Base-by-base conservation (phyloP, 2,113 vertebrate species). In the Alethe diademata region DNA sequence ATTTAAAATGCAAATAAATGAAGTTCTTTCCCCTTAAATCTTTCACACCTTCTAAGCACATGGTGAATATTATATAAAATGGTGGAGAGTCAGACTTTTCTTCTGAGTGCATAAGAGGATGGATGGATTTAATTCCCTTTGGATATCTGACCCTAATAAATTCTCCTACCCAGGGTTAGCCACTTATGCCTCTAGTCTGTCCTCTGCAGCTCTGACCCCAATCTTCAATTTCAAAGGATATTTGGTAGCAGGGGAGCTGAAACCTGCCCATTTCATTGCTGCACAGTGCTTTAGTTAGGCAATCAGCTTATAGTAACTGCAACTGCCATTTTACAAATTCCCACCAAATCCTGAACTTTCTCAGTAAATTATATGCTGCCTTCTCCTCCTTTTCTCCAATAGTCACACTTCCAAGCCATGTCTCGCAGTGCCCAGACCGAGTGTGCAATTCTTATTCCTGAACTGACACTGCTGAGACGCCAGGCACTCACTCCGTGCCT, bases 171-270 rank as follows among this genome's bases (percentile, higher is more conserved):
- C 71, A 45, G 28, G 36, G 50, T 60, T 88, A 92, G 75, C 20
- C 43, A 83, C 60, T 94, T 90, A 92, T 13, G 11, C 54, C 38
- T 76, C 51, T 26, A 43, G 54, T 45, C 57, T 80, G 38, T 88
- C 71, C 64, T 88, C 67, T 78, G 62, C 48, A 71, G 72, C 48
- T 83, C 38, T 87, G 73, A 94, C 80, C 23, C 65, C 3, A 5
- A 51, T 97, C 78, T 96, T 95, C 90, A 82, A 72, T 96, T 97
- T 86, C 62, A 86, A 92, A 94, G 61, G 53, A 51, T 87, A 78
- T 78, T 94, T 7, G 7, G 82, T 40, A 72, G 43, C 40, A 86
- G 23, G 36, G 51, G 61, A 93, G 51, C 13, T 79, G 80, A 78
- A 82, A 75, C 28, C 70, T 95, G 76, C 33, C 53, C 47, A 33